A percentile compares a stretch with the other conserved stretches of the same genome.
Conservation (phyloP, 2,797 vertebrate species). For the Pseudotriccus pelzelni region DNA sequence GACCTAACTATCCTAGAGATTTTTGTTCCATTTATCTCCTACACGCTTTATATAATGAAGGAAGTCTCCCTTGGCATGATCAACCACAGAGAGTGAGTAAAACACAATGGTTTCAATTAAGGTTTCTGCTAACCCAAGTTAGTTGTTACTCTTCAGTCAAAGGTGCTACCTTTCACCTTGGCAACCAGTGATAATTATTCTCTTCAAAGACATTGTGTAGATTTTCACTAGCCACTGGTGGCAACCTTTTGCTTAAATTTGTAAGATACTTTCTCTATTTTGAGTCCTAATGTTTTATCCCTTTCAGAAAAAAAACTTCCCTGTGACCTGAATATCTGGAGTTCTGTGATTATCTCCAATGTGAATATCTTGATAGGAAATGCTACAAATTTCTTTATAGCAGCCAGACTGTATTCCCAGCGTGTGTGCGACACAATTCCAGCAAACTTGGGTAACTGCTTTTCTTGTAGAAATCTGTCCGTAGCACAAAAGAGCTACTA, state of each 20-base stretch:
- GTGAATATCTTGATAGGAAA: not conserved
- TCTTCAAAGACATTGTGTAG: not conserved
- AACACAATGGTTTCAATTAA: slow-evolving; percentile 56
- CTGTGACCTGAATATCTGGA: slow-evolving; percentile 35
- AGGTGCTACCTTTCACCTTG: slow-evolving; percentile 27
- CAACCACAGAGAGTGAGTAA: slow-evolving; percentile 39
- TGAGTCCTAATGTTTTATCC: not conserved
- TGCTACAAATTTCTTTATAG: not conserved
- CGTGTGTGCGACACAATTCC: not conserved
- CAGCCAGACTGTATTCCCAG: slow-evolving; percentile 25
- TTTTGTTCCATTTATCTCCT: slow-evolving; percentile 65
- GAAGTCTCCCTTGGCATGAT: slow-evolving; percentile 55
- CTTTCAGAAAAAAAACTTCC: slow-evolving; percentile 19
- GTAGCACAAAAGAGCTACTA: slow-evolving; percentile 2
- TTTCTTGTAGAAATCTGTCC: slow-evolving; percentile 21
- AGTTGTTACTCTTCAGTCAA: slow-evolving; percentile 41
- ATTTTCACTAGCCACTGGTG: slow-evolving; percentile 8
- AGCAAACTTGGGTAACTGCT: not conserved
- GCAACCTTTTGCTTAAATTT: slow-evolving; percentile 13
- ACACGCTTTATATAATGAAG: slow-evolving; percentile 49
- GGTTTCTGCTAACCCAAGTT: slow-evolving; percentile 37
- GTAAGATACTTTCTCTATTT: not conserved
- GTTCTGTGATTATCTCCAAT: not conserved
- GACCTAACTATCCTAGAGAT: slow-evolving; percentile 60
- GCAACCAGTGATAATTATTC: slow-evolving; percentile 29